phyloP scores from a whole-genome alignment of 2,113 vertebrate genomes.

The Nicator chloris region DNA sequence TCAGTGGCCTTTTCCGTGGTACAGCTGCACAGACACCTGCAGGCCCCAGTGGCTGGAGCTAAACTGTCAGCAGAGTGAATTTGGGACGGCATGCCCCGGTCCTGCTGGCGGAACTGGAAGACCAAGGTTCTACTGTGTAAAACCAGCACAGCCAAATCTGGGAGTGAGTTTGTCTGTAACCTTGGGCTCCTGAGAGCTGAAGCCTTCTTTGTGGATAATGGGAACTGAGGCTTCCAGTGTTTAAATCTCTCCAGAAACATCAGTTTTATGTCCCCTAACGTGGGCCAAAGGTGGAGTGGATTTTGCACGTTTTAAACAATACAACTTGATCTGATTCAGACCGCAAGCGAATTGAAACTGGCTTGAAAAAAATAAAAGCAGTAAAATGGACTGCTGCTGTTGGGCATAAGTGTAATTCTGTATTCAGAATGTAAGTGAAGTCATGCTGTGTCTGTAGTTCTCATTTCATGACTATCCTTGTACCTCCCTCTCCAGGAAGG shows the following conservation, averaged over 20 bases:
- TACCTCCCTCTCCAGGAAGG: neutral
- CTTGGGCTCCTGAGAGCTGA: neutral
- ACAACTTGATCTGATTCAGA: neutral
- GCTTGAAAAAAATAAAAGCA: neutral
- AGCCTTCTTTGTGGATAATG: neutral
- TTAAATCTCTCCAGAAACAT: neutral
- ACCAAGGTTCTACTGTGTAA: neutral
- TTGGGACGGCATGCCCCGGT: neutral
- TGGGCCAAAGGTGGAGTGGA: accelerated
- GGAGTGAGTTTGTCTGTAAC: neutral
- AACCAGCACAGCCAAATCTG: neutral
- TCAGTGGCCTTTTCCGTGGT: accelerated
- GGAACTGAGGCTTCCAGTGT: neutral
- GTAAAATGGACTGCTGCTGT: neutral
- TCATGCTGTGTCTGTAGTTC: neutral
- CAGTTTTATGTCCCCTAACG: neutral
- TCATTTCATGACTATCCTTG: neutral
- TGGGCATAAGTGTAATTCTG: neutral
- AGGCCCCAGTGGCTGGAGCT: neutral
- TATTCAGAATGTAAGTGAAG: neutral
- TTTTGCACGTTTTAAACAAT: accelerated
- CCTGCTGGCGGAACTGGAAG: neutral
- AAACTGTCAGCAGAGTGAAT: neutral
- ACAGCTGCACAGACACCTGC: neutral
- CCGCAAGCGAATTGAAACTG: neutral